Conservation (phyloP, 2,888 invertebrate genomes). For the Apotomis turbidana region DNA sequence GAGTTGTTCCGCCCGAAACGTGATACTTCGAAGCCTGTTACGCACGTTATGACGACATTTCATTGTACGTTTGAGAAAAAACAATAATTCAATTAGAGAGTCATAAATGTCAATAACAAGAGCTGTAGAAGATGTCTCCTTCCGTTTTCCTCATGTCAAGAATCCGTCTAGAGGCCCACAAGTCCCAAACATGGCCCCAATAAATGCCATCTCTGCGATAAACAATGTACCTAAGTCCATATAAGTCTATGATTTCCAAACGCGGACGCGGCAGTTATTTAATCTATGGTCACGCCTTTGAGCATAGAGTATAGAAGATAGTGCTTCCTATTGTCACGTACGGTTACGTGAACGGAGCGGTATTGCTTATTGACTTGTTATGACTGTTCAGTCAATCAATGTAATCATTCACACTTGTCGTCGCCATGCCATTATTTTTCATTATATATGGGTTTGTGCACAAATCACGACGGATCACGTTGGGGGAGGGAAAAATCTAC, state of each 20-base stretch:
- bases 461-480: too few relatives aligned
- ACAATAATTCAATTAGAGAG: too few relatives aligned
- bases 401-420: neutral
- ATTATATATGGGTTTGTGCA: too few relatives aligned
- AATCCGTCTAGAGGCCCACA: neutral
- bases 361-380: conserved; percentile 8
- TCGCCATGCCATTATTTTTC: too few relatives aligned
- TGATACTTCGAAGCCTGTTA: too few relatives aligned
- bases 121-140: too few relatives aligned
- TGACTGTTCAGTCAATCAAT: conserved; percentile 11
- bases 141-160: neutral
- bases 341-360: conserved; percentile 21
- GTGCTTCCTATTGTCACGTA: conserved; percentile 39
- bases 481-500: too few relatives aligned
- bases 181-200: neutral
- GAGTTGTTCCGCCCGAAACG: too few relatives aligned
- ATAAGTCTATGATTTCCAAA: conserved; percentile 3
- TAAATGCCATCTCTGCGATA: neutral
- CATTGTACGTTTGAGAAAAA: too few relatives aligned
- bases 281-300: conserved; percentile 33
- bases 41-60: too few relatives aligned
- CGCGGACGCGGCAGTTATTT: conserved; percentile 16
- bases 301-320: conserved; percentile 33
- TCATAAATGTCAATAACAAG: neutral
- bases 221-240: neutral